phyloP scores from a whole-genome alignment of 2,888 invertebrate species.

The Agrochola circellaris region DNA sequence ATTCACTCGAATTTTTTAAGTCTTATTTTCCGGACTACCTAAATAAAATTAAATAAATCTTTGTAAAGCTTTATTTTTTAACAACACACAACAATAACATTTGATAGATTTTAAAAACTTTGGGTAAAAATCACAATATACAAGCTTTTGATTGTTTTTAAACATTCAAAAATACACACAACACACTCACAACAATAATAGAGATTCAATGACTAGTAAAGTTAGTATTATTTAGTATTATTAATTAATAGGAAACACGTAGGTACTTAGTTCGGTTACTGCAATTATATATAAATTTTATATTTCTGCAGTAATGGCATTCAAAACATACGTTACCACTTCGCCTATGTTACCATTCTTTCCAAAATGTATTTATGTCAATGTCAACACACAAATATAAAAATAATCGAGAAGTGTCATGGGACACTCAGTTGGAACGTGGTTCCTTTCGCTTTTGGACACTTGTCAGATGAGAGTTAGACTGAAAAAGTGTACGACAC shows the following conservation, averaged over 20 bases:
- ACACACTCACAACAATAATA: constrained; percentile 15
- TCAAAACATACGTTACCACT: neutral
- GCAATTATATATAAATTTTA: neutral
- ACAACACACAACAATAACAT: constrained; percentile 24
- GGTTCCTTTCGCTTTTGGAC: no score
- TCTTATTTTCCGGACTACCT: neutral
- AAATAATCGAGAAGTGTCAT: no score
- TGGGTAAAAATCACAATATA: neutral
- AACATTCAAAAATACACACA: constrained; percentile 2
- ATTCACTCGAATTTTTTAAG: neutral
- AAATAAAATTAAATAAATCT: neutral
- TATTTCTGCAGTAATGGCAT: neutral
- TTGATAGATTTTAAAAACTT: neutral
- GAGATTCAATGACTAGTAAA: constrained; percentile 21
- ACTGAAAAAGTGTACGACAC: no score
- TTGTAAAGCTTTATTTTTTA: constrained; percentile 11
- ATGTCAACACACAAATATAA: neutral
- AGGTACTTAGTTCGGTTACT: neutral
- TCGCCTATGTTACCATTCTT: neutral
- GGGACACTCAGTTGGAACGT: no score
- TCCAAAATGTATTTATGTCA: neutral
- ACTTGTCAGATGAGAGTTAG: no score
- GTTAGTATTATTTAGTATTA: neutral
- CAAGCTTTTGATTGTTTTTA: neutral
- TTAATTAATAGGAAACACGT: neutral